Base-by-base conservation (phyloP, 2,888 invertebrate species). In the Palloptera scutellata region DNA sequence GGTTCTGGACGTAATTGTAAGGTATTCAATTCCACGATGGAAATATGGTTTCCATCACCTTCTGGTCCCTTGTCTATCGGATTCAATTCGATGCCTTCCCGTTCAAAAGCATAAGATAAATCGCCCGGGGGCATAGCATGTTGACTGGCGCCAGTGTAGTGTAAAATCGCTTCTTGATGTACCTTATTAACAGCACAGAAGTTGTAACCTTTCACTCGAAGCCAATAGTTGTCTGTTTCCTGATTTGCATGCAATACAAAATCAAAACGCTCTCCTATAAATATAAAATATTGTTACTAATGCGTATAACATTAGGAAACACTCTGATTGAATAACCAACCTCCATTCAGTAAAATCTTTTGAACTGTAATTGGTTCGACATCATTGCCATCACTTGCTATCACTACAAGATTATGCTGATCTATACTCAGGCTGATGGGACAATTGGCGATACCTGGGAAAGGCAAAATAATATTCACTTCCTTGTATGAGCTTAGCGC, bases 131-230 rank as follows among this genome's bases (percentile, higher is more conserved):
- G 79, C 45, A 80, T 43, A 0, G 61, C 51, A 9, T 72, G 73
- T 0, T 68, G 41, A 41, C 77, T 71, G 0, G 81, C 81, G 3
- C 79, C 79, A 64, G 76, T 74, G 52, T 83, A 83, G 12, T 82
- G 81, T 40, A 83, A 64, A 15, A 83, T 70, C 0, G 82, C 83
- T 68, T 80, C 82, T 69, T 83, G 83, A 60, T 81, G 79, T 65
- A 83, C 65, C 45, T 78, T 73, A 42, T 76, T 73, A 17, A 66
- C 66, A 1, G 71, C 76, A 69, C 83, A 83, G 67, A 82, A 81
- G 54, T 75, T 76, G 52, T 78, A 77, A 17, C 82, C 83, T 70
- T 82, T 83, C 9, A 83, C 66, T 40, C 83, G 81, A 48, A 83
- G 66, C 83, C 83, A 83, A 67, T 83, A 83, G 57, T 81, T 83